These are phyloP conservation scores for Serilophus lunatus DNA, from an alignment of 2,113 vertebrate genomes.

Conservation along the genomic window DNA sequence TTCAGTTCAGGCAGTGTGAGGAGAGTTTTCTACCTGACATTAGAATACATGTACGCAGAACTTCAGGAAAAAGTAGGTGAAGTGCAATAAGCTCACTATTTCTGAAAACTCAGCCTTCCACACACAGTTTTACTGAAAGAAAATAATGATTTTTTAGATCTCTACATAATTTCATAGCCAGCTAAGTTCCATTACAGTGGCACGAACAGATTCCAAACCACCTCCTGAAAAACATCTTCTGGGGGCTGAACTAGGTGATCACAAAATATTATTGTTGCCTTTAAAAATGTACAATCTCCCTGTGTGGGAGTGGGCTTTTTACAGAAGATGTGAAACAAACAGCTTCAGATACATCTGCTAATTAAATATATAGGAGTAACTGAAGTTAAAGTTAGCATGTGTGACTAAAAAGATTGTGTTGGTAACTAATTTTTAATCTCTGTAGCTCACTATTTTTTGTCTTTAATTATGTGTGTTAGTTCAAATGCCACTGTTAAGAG, in stretches of 20 bases:
- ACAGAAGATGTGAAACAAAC: neutral
- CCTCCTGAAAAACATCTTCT: neutral
- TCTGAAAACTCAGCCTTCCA: neutral
- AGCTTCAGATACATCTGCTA: neutral
- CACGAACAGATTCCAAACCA: neutral
- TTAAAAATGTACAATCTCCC: neutral
- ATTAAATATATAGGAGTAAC: neutral
- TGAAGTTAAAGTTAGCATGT: neutral
- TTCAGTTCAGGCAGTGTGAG: neutral
- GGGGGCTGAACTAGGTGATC: neutral
- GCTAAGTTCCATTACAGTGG: neutral
- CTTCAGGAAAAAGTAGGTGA: neutral
- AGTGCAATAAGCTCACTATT: neutral
- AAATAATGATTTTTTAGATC: neutral
- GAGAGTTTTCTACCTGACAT: neutral
- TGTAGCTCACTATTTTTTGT: neutral
- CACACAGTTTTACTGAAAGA: neutral
- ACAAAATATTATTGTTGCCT: neutral
- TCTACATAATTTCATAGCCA: neutral
- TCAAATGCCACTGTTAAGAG: neutral
- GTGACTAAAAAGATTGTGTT: neutral
- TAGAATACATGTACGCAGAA: accelerated
- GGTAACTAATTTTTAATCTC: neutral
- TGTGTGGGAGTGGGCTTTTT: neutral
- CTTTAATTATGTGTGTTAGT: neutral